Percentiles rank a stretch among this genome's conserved stretches.
These are phyloP conservation scores for Ametastegia equiseti DNA, from an alignment of 2,888 invertebrate genomes.

Conservation along the genomic window DNA sequence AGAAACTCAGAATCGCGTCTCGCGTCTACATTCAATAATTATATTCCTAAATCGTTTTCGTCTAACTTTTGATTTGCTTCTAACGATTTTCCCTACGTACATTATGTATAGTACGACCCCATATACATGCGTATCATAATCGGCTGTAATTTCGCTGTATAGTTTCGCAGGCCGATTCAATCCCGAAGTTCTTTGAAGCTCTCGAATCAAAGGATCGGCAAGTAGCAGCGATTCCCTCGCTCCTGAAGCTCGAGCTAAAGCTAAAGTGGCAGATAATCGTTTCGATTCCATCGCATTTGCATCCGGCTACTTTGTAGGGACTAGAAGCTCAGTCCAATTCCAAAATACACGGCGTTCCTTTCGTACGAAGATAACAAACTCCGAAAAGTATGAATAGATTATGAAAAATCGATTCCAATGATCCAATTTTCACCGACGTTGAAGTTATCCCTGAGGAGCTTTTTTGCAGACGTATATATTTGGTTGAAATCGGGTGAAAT, in stretches of 20 bases:
- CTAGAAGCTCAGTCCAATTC: neutral
- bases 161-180: neutral
- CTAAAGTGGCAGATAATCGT: conserved; percentile 16
- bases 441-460: no score
- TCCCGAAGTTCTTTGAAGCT: neutral
- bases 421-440: no score
- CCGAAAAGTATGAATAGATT: no score
- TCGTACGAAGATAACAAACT: neutral
- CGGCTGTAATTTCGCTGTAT: neutral
- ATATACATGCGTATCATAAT: neutral
- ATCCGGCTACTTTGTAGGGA: conserved; percentile 13
- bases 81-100: neutral
- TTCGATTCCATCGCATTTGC: conserved; percentile 1
- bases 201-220: neutral
- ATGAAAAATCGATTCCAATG: no score
- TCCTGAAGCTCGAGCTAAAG: neutral
- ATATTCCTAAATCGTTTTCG: no score
- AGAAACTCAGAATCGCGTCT: no score
- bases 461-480: no score
- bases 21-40: no score
- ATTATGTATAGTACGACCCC: neutral
- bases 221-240: neutral
- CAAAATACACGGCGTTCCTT: neutral
- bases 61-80: neutral
- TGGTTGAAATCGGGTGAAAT: no score